Evolutionary conservation across 92 coral and sea anemone genomes (phyloP), one percentile per base, ranked within the genome.

Genomic region (Paramuricea clavata): DNA sequence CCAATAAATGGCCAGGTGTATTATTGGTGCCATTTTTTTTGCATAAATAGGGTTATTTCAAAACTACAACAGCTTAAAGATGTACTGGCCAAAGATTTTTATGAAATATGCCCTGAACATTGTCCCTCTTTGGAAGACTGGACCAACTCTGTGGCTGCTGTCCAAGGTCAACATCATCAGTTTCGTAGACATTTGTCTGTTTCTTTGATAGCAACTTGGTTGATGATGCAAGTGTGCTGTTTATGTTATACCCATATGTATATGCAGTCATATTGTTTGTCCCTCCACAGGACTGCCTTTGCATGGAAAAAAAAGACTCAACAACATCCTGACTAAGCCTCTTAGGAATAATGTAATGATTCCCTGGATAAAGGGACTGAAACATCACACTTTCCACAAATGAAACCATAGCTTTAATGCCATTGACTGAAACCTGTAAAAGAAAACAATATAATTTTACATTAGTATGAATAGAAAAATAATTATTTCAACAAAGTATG

Each of bases 261-360:
- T 82, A 67, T 42, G 87, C 87, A 23, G 87, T 83, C 79, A 69
- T 83, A 31, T 83, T 83, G 73, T 43, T 71, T 42, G 87, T 26
- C 6, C 78, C 79, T 23, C 80, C 87, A 83, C 87, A 83, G 39
- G 75, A 33, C 57, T 69, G 87, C 15, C 80, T 57, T 69, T 47
- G 78, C 12, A 41, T 17, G 2, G 87, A 83, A 68, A 83, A 83
- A 21, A 83, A 83, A 13, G 86, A 83, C 47, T 68, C 78, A 0
- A 82, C 78, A 23, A 50, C 23, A 34, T 82, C 78, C 36, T 82
- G 61, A 50, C 74, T 82, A 10, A 82, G 65, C 10, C 77, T 25
- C 43, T 42, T 83, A 10, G 31, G 70, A 16, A 62, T 57, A 6
- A 57, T 2, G 17, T 57, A 57, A 26, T 26, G 36, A 62, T 62